Percentiles rank a stretch among this genome's conserved stretches.
Conservation (phyloP, 2,797 vertebrate species). For the Galagoides demidoff region DNA sequence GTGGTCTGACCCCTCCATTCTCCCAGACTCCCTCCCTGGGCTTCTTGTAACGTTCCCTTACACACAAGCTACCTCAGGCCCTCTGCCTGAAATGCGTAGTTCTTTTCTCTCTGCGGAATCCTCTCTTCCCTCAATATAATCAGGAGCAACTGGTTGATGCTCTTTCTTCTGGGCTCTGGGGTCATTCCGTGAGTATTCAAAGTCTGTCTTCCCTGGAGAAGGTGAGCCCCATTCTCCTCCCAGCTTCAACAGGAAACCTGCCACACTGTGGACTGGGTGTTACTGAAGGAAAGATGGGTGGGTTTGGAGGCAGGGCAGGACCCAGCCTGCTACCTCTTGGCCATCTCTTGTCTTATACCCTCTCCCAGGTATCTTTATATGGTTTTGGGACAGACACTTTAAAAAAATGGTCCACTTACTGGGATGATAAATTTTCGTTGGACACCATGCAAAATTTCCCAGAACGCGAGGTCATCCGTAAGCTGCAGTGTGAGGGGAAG, state of each 20-base stretch:
- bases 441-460: not conserved
- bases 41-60: not conserved
- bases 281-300: not conserved
- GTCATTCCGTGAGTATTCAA: not conserved
- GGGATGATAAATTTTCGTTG: not conserved
- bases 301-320: not conserved
- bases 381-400: constrained; percentile 26
- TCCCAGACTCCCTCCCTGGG: not conserved
- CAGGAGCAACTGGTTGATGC: not conserved
- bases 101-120: not conserved
- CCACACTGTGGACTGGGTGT: not conserved
- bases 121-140: not conserved
- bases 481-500: constrained; percentile 31
- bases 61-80: not conserved
- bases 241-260: not conserved
- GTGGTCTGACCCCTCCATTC: not conserved
- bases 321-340: not conserved
- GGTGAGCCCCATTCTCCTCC: not conserved
- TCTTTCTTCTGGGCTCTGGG: not conserved
- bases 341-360: not conserved
- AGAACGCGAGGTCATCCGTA: not conserved
- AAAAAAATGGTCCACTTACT: constrained; percentile 16
- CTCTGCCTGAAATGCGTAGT: not conserved
- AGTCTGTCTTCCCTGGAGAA: not conserved
- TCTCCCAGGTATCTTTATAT: constrained; percentile 50